Evolutionary conservation across 2,113 vertebrate species (phyloP).

Genomic region (Ahaetulla prasina): DNA sequence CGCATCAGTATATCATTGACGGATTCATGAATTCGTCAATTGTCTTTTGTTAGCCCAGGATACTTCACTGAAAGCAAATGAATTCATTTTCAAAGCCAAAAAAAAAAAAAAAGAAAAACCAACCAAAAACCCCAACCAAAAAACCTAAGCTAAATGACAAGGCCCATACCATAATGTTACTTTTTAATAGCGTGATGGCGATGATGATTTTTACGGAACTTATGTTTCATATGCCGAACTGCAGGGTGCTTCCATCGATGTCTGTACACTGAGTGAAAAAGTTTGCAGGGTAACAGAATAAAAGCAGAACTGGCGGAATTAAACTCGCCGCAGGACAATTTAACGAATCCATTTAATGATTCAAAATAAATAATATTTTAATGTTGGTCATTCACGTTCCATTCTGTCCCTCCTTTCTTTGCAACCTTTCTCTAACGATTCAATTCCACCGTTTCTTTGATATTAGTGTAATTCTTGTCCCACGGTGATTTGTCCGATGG

Average conservation of each 20-base stretch:
- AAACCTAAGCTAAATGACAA: not conserved
- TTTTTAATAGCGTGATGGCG: not conserved
- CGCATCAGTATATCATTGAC: slow-evolving; percentile 26
- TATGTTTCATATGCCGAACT: not conserved
- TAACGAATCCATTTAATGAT: too few relatives aligned
- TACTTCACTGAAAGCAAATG: slow-evolving; percentile 21
- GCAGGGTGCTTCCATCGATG: not conserved
- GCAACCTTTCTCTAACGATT: too few relatives aligned
- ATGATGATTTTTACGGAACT: not conserved
- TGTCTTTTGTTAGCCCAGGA: slow-evolving; percentile 20
- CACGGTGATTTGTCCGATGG: too few relatives aligned
- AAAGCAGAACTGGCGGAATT: not conserved
- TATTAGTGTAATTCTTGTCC: too few relatives aligned
- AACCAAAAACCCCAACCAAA: too few relatives aligned
- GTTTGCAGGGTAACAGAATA: not conserved
- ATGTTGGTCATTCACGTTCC: too few relatives aligned
- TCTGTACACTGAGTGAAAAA: not conserved
- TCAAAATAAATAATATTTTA: too few relatives aligned
- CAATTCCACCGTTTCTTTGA: too few relatives aligned
- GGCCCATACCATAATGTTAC: not conserved
- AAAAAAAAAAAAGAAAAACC: too few relatives aligned
- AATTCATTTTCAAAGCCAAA: not conserved
- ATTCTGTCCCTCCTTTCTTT: too few relatives aligned
- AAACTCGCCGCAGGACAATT: too few relatives aligned
- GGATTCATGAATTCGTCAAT: slow-evolving; percentile 24